Conservation (phyloP, 2,888 invertebrate genomes). For the Callinectes sapidus region DNA sequence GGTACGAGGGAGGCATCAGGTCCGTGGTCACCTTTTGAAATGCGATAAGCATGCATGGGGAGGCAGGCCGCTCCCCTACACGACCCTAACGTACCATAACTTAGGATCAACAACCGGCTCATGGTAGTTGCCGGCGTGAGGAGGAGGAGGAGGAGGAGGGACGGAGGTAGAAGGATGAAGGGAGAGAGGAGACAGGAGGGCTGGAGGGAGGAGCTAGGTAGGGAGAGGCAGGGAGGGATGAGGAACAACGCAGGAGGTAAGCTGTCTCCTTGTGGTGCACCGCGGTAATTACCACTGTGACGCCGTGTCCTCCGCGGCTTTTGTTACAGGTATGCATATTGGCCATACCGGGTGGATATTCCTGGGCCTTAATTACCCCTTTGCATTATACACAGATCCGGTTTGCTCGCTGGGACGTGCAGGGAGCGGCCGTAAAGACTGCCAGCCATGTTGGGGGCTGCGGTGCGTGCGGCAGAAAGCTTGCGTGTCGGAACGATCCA, state of each 20-base stretch:
- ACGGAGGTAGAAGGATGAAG: background rate
- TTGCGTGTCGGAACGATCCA: constrained; percentile 39
- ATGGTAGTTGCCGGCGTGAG: background rate
- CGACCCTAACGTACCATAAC: constrained; percentile 27
- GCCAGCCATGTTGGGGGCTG: background rate
- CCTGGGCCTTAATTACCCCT: background rate
- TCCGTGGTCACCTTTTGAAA: background rate
- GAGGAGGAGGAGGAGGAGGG: background rate
- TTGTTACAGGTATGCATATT: constrained; percentile 13
- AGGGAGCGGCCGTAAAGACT: constrained; percentile 2
- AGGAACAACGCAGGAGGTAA: constrained; percentile 45
- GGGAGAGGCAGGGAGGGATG: constrained; percentile 15
- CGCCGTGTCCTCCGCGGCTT: constrained; percentile 27
- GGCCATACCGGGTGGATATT: constrained; percentile 16
- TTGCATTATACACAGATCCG: constrained; percentile 17
- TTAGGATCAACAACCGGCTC: constrained; percentile 44
- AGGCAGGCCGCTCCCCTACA: constrained; percentile 2
- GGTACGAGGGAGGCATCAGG: background rate
- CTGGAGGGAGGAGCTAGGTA: background rate
- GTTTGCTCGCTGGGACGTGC: background rate
- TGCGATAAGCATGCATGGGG: constrained; percentile 23
- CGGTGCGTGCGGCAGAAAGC: constrained; percentile 13
- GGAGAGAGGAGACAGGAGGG: background rate
- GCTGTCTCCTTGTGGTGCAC: constrained; percentile 42
- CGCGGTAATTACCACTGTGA: constrained; percentile 41